A percentile compares a stretch with the other conserved stretches of the same genome.
Evolutionary conservation across 2,888 invertebrate genomes (phyloP).

Genomic region (Furcula furcula): DNA sequence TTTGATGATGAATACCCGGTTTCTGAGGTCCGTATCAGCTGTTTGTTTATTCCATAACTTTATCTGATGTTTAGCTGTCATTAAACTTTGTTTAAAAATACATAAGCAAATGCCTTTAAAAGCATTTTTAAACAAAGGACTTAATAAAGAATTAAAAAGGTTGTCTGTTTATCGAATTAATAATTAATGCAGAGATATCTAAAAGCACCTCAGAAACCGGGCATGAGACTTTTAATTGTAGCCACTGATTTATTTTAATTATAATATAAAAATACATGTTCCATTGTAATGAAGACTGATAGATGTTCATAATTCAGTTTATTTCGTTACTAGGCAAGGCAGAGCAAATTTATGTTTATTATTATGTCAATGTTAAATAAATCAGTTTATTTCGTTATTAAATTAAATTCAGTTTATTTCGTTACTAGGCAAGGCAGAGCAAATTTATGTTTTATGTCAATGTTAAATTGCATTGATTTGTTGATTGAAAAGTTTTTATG

Average conservation of each 20-base stretch:
- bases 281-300: conserved; percentile 10
- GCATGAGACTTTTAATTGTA: conserved; percentile 11
- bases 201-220: conserved; percentile 11
- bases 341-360: conserved; percentile 11
- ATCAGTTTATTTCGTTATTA: no score
- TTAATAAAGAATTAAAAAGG: conserved; percentile 11
- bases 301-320: conserved; percentile 7
- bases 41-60: conserved; percentile 11
- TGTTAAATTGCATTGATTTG: conserved; percentile 13
- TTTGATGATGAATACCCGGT: conserved; percentile 11
- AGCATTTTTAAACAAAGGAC: conserved; percentile 12
- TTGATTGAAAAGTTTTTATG: conserved; percentile 14
- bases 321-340: conserved; percentile 7
- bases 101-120: conserved; percentile 10
- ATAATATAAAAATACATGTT: conserved; percentile 9
- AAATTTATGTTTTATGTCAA: conserved; percentile 10
- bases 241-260: conserved; percentile 13
- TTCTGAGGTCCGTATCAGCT: conserved; percentile 6
- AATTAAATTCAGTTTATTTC: conserved; percentile 7
- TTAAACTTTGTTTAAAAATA: conserved; percentile 12
- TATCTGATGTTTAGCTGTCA: conserved; percentile 12
- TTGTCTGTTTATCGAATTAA: conserved; percentile 13
- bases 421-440: conserved; percentile 3
- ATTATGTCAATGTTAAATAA: conserved; percentile 8
- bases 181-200: conserved; percentile 9